These are phyloP conservation scores for Neria commutata DNA, from an alignment of 2,888 invertebrate genomes.

Conservation along the genomic window DNA sequence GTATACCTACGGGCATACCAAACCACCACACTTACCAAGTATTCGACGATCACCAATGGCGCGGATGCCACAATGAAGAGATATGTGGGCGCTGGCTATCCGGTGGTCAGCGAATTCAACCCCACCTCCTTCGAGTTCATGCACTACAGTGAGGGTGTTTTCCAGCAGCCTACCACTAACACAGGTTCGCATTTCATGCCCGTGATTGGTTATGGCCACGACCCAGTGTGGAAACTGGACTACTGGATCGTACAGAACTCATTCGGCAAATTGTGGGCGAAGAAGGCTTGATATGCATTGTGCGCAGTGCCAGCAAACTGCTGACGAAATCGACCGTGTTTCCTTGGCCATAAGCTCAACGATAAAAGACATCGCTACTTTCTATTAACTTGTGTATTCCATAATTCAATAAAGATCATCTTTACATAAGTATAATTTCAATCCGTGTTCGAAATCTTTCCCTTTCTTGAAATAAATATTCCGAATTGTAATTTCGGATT, in stretches of 20 bases:
- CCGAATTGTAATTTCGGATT: too few species aligned
- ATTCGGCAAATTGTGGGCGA: conserved; percentile 55
- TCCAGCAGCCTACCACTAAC: conserved; percentile 37
- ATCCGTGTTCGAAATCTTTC: too few species aligned
- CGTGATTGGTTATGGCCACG: conserved; percentile 52
- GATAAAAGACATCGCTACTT: background rate
- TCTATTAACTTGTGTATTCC: background rate
- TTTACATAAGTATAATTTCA: too few species aligned
- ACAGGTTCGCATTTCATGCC: conserved; percentile 50
- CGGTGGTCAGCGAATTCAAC: conserved; percentile 53
- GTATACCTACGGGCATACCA: conserved; percentile 28
- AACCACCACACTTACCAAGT: conserved; percentile 36
- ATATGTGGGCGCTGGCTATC: conserved; percentile 41
- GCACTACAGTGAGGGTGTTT: conserved; percentile 54
- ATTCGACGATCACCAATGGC: conserved; percentile 35
- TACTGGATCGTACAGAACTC: conserved; percentile 57
- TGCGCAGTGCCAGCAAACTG: conserved; percentile 31
- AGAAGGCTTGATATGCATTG: conserved; percentile 49
- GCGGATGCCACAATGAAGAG: conserved; percentile 40
- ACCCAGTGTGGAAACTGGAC: conserved; percentile 30
- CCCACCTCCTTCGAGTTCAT: conserved; percentile 55
- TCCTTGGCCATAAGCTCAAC: conserved; percentile 36
- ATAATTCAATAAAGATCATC: too few species aligned
- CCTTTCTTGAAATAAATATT: too few species aligned
- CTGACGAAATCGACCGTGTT: conserved; percentile 48